Base-by-base conservation (phyloP, 2,113 vertebrate species). In the Alexandromys fortis region DNA sequence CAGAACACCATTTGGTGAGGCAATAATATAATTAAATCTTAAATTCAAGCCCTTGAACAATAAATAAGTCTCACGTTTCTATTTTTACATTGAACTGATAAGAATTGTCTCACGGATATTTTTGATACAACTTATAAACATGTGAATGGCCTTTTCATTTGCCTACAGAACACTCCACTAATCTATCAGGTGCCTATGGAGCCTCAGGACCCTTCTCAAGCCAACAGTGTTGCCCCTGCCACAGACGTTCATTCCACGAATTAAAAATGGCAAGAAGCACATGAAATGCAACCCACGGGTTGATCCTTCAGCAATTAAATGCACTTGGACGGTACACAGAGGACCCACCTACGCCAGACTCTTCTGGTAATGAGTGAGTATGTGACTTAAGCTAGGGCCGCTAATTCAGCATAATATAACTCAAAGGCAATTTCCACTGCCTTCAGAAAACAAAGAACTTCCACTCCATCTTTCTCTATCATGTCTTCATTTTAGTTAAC, bases 401-500 rank as follows among this genome's bases (percentile, higher is more conserved):
- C 73, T 75, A 83, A 92, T 72, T n/a, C 61, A 83, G 73, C 82
- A 89, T 83, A 14, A 7, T 42, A 79, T 91, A 30, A 86, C 77
- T 89, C 77, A 92, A 61, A 47, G 45, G 17, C 38, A 96, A 77
- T n/a, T 82, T 81, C 52, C 45, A 76, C 83, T 86, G 47, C 30
- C 72, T 55, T 94, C 70, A 30, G 86, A 83, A 93, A n/a, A 17
- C 49, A 73, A 55, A 81, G 86, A 86, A 7, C 82, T 86, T 88
- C 42, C 52, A 86, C 38, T 78, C 58, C 16, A 87, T 85, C 76
- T 83, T 94, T 86, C 82, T 90, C 52, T 90, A 89, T 2, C 28
- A 83, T 78, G n/a, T 85, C 97, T 88, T 81, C 30, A 22, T 93
- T 90, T 94, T 72, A 88, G 13, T 94, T 78, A 90, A 90, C 1